Percentiles rank a stretch among this genome's conserved stretches.
Evolutionary conservation across 2,888 invertebrate species (phyloP).

Genomic region (Rotaria magnacalcarata): DNA sequence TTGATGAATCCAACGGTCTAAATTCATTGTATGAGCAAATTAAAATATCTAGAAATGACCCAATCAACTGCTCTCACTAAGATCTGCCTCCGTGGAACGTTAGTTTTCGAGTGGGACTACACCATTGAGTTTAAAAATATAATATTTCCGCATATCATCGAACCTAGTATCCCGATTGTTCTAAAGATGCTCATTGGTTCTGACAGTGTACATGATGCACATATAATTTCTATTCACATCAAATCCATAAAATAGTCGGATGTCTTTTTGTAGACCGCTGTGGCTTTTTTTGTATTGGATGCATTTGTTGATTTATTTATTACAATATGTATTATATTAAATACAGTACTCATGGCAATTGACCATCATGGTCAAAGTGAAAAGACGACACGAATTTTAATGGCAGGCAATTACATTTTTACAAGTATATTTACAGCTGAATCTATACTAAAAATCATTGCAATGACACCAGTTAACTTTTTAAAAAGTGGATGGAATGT

Average conservation of each 20-base stretch:
- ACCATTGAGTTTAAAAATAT: too few relatives aligned
- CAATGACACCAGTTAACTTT: slow-evolving; percentile 92
- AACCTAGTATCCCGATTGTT: too few relatives aligned
- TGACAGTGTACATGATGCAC: too few relatives aligned
- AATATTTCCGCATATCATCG: too few relatives aligned
- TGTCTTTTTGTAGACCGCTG: neutral
- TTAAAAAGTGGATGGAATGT: slow-evolving; percentile 98
- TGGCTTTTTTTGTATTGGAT: slow-evolving; percentile 69
- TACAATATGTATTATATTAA: slow-evolving; percentile 90
- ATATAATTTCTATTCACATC: too few relatives aligned
- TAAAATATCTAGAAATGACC: too few relatives aligned
- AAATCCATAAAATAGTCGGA: neutral
- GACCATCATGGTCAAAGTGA: slow-evolving; percentile 89
- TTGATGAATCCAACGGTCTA: too few relatives aligned
- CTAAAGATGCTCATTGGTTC: too few relatives aligned
- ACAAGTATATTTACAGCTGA: slow-evolving; percentile 93
- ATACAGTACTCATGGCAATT: slow-evolving; percentile 92
- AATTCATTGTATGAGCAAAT: too few relatives aligned
- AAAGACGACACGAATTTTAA: slow-evolving; percentile 76
- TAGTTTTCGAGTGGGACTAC: too few relatives aligned
- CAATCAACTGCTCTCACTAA: too few relatives aligned
- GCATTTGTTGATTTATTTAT: slow-evolving; percentile 96
- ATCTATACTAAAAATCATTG: slow-evolving; percentile 84
- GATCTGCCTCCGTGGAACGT: too few relatives aligned
- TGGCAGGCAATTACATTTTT: slow-evolving; percentile 92